Evolutionary conservation across 2,113 vertebrate species (phyloP).

Genomic region (Colinus virginianus): DNA sequence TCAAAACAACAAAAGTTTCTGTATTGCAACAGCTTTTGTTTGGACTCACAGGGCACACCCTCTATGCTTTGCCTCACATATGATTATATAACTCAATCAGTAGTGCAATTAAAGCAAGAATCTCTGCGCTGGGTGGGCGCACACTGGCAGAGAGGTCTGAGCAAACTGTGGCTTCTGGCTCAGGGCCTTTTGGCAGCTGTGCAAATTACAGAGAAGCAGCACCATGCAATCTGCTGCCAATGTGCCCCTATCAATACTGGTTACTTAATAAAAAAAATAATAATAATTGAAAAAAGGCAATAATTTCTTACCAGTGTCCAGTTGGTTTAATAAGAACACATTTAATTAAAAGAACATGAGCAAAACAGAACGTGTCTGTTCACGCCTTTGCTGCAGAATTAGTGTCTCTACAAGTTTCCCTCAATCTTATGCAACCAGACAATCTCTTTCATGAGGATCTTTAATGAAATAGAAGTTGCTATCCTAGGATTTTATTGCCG

Average conservation of each 20-base stretch:
- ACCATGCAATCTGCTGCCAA: not conserved
- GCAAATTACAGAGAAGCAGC: not conserved
- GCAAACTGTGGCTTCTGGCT: not conserved
- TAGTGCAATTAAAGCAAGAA: not conserved
- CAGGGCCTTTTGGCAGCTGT: not conserved
- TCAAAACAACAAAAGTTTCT: not conserved
- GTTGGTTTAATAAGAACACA: not conserved
- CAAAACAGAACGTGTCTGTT: not conserved
- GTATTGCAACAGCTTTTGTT: not conserved
- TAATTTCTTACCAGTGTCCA: not conserved
- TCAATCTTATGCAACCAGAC: accelerated
- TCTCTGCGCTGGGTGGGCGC: not conserved
- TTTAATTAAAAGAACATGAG: not conserved
- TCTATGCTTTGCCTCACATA: not conserved
- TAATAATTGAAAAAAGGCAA: no score
- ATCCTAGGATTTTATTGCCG: not conserved
- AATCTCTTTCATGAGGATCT: not conserved
- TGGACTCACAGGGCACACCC: not conserved
- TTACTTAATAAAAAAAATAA: not conserved
- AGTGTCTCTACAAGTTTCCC: not conserved
- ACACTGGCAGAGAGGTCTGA: not conserved
- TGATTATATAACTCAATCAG: not conserved
- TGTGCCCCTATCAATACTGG: not conserved
- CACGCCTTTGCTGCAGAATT: not conserved
- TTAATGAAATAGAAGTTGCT: not conserved